Conservation (phyloP, 1,140 invertebrate genomes). For the Sarcophaga peregrina region DNA sequence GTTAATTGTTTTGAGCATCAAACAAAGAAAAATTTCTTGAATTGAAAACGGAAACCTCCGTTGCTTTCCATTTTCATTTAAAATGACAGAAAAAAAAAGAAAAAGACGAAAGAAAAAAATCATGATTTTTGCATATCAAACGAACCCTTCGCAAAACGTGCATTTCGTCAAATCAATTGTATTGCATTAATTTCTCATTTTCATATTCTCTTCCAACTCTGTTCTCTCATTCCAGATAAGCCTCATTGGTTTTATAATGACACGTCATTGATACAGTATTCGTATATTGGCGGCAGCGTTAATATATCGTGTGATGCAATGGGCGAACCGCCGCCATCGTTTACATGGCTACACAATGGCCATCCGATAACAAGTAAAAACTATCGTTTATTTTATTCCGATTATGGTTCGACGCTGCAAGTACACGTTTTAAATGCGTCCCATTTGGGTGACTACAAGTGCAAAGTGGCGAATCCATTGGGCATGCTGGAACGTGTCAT, state of each 20-base stretch:
- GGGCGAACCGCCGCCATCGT: slow-evolving; percentile 71
- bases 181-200: not conserved
- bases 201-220: not conserved
- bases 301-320: slow-evolving; percentile 72
- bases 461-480: slow-evolving; percentile 69
- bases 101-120: too few species aligned
- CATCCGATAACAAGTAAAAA: slow-evolving; percentile 61
- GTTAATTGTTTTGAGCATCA: too few species aligned
- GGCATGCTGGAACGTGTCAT: slow-evolving; percentile 69
- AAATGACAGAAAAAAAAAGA: too few species aligned
- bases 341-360: slow-evolving; percentile 69
- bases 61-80: too few species aligned
- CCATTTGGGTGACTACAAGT: slow-evolving; percentile 71
- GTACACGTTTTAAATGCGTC: slow-evolving; percentile 66
- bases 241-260: slow-evolving; percentile 62
- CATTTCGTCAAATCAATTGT: not conserved
- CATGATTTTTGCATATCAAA: too few species aligned
- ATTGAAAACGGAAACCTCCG: too few species aligned
- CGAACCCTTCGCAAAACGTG: too few species aligned
- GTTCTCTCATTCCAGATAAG: slow-evolving; percentile 51
- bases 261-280: slow-evolving; percentile 62
- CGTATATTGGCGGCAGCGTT: slow-evolving; percentile 68
- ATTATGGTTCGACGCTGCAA: slow-evolving; percentile 67
- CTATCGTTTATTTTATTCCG: slow-evolving; percentile 64
- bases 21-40: too few species aligned